Conservation (phyloP, 2,113 vertebrate genomes). For the Oenanthe melanoleuca region DNA sequence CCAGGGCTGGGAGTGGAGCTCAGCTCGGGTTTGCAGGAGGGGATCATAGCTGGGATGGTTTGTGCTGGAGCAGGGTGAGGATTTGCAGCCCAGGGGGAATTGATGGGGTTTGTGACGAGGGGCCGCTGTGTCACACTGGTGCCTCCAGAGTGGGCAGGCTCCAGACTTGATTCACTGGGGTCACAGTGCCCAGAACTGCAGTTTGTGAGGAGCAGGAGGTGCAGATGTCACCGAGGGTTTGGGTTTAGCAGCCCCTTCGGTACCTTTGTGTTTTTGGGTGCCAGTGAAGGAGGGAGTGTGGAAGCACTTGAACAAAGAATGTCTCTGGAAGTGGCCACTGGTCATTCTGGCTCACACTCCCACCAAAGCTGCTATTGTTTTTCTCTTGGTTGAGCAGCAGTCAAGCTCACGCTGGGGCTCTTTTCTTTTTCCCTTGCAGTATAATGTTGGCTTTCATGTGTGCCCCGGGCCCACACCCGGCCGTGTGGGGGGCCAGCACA, state of each 20-base stretch:
- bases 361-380: constrained; percentile 34
- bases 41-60: accelerated
- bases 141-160: not conserved
- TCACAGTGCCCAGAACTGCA: accelerated
- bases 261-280: not conserved
- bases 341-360: constrained; percentile 21
- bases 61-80: not conserved
- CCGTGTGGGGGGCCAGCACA: constrained; percentile 27
- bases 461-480: constrained; percentile 17
- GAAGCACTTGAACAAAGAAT: constrained; percentile 10
- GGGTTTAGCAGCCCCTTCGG: not conserved
- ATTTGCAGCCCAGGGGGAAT: not conserved
- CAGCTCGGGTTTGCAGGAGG: not conserved
- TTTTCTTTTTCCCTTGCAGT: constrained; percentile 37
- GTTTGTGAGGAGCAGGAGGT: not conserved
- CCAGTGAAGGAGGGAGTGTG: not conserved
- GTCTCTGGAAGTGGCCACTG: constrained; percentile 46
- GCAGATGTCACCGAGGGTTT: accelerated
- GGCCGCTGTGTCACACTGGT: accelerated
- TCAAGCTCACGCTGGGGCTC: constrained; percentile 27
- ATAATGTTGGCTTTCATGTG: constrained; percentile 46
- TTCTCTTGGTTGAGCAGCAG: constrained; percentile 28
- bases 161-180: accelerated
- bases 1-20: accelerated
- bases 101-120: accelerated